Evolutionary conservation across 2,888 invertebrate species (phyloP).

Genomic region (Ephialtes manifestator): DNA sequence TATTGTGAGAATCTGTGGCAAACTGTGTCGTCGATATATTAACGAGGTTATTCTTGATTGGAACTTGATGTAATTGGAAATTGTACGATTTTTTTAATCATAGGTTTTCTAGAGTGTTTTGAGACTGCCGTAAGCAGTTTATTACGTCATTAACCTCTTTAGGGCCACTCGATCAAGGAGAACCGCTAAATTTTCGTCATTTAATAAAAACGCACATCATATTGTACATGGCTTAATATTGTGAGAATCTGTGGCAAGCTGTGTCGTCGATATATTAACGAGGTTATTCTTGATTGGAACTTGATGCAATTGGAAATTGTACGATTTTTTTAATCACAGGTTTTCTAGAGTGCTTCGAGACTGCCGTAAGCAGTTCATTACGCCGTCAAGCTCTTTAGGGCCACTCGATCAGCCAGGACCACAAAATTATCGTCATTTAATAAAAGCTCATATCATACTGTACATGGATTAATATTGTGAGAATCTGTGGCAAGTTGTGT

Average conservation of each 20-base stretch:
- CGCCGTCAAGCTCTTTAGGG: constrained; percentile 26
- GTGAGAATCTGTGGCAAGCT: not conserved
- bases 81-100: not conserved
- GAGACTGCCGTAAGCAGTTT: constrained; percentile 60
- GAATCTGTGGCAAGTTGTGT: not conserved
- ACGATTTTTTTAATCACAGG: not conserved
- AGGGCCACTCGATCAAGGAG: constrained; percentile 28
- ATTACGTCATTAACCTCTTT: constrained; percentile 56
- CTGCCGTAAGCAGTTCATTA: constrained; percentile 67
- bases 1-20: constrained; percentile 4
- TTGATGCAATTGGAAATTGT: not conserved
- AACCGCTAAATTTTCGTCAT: constrained; percentile 37
- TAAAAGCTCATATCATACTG: constrained; percentile 3
- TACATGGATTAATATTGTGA: not conserved
- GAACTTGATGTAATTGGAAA: not conserved
- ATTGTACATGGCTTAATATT: not conserved
- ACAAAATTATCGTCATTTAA: constrained; percentile 40
- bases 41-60: not conserved
- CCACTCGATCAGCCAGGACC: constrained; percentile 32
- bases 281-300: not conserved
- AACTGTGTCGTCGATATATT: not conserved
- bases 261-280: not conserved
- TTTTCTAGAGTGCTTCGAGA: constrained; percentile 9
- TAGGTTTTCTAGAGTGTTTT: not conserved
- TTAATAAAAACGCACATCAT: constrained; percentile 19